Conservation (phyloP, 1,140 invertebrate genomes). For the Rhopalosiphum maidis region DNA sequence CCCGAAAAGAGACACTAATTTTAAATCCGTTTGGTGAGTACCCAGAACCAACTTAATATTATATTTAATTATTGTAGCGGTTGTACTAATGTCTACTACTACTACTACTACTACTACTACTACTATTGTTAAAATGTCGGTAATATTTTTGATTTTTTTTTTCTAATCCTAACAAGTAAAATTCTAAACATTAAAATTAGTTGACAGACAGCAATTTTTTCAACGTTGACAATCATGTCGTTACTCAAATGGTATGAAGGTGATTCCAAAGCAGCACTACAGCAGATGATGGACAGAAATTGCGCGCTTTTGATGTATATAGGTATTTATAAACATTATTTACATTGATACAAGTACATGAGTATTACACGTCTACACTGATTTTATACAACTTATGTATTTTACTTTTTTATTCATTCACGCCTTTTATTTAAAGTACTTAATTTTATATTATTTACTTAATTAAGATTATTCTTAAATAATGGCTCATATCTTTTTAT, state of each 20-base stretch:
- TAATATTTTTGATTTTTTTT: no score
- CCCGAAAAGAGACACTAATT: no score
- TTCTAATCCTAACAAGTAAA: background rate
- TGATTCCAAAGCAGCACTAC: conserved; percentile 4
- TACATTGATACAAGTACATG: background rate
- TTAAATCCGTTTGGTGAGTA: no score
- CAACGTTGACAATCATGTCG: background rate
- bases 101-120: no score
- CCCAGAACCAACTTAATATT: no score
- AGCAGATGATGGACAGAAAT: conserved; percentile 3
- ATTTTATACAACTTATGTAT: background rate
- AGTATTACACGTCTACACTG: background rate
- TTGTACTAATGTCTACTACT: no score
- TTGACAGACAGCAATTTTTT: background rate
- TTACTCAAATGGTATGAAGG: background rate
- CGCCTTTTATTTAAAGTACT: background rate
- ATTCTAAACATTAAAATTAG: background rate
- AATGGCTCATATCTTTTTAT: background rate
- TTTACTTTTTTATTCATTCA: background rate
- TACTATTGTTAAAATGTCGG: no score
- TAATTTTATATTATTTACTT: background rate
- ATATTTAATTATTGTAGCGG: no score
- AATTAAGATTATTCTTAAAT: background rate
- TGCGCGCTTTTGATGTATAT: conserved; percentile 26
- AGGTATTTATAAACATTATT: conserved; percentile 6